Conservation (phyloP, 30 jellyfish, hydroid and myxozoan genomes). For the Aurelia sp. region DNA sequence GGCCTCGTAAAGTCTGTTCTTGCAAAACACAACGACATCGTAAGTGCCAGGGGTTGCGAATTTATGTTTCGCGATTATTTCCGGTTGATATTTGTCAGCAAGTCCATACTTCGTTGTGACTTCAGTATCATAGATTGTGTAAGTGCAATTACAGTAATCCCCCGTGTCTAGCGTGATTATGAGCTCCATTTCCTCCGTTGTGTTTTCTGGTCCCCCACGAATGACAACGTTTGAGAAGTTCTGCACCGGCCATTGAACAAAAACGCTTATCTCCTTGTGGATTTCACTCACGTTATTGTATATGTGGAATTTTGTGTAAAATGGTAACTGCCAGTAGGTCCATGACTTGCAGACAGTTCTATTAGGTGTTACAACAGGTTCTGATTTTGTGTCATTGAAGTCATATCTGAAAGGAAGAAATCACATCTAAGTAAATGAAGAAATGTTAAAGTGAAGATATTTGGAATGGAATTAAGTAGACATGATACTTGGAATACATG, state of each 20-base stretch:
- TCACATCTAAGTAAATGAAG: too few relatives aligned
- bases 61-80: conserved; percentile 21
- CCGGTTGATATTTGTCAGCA: conserved; percentile 1
- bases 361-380: conserved; percentile 36
- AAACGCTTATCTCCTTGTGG: conserved; percentile 3
- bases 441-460: too few relatives aligned
- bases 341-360: conserved; percentile 31
- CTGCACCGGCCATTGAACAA: conserved; percentile 77
- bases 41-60: conserved; percentile 72
- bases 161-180: conserved; percentile 50
- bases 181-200: conserved; percentile 67
- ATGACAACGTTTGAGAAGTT: conserved; percentile 41
- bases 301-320: conserved; percentile 4
- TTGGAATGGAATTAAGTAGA: too few relatives aligned
- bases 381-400: conserved; percentile 37
- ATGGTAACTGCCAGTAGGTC: conserved; percentile 53
- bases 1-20: conserved; percentile 65
- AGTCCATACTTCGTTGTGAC: neutral
- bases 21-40: conserved; percentile 45
- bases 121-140: conserved; percentile 45
- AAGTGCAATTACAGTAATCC: conserved; percentile 74
- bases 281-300: conserved; percentile 57
- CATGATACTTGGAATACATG: too few relatives aligned
- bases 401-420: conserved; percentile 35
- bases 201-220: conserved; percentile 76